Percentiles rank a stretch among this genome's conserved stretches.
phyloP scores from a whole-genome alignment of 2,797 vertebrate species.

The Geotrypetes seraphini region DNA sequence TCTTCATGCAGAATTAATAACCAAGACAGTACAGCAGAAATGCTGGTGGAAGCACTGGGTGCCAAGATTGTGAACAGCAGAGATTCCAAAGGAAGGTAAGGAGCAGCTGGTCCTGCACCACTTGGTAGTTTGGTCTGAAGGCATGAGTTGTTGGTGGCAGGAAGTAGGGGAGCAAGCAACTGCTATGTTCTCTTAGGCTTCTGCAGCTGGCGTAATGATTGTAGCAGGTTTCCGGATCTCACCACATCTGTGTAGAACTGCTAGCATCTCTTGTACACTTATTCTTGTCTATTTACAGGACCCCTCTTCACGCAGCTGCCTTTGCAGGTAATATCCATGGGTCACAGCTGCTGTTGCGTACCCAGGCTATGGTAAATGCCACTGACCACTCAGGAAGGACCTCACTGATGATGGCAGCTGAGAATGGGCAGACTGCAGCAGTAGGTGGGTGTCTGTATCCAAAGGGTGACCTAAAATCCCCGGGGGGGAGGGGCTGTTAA shows the following conservation, averaged over 20 bases:
- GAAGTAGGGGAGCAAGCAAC: too few relatives aligned
- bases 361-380: conserved; percentile 77
- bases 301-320: conserved; percentile 90
- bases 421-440: conserved; percentile 80
- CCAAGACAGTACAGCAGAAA: conserved; percentile 81
- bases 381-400: conserved; percentile 79
- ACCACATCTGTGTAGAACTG: too few relatives aligned
- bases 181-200: too few relatives aligned
- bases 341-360: conserved; percentile 83
- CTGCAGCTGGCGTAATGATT: too few relatives aligned
- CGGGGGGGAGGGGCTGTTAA: too few relatives aligned
- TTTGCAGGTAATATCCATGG: conserved; percentile 82
- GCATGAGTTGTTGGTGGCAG: too few relatives aligned
- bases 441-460: conserved; percentile 62
- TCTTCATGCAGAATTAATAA: conserved; percentile 75
- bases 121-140: too few relatives aligned
- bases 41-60: conserved; percentile 78
- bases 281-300: conserved; percentile 43
- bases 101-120: accelerated
- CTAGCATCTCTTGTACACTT: not conserved
- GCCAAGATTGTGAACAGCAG: conserved; percentile 90
- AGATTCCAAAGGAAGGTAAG: conserved; percentile 96
- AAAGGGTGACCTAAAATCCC: too few relatives aligned
- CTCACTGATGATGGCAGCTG: conserved; percentile 86
- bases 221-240: too few relatives aligned